These are phyloP conservation scores for Bombyx mandarina DNA, from an alignment of 1,140 invertebrate species.

Conservation along the genomic window DNA sequence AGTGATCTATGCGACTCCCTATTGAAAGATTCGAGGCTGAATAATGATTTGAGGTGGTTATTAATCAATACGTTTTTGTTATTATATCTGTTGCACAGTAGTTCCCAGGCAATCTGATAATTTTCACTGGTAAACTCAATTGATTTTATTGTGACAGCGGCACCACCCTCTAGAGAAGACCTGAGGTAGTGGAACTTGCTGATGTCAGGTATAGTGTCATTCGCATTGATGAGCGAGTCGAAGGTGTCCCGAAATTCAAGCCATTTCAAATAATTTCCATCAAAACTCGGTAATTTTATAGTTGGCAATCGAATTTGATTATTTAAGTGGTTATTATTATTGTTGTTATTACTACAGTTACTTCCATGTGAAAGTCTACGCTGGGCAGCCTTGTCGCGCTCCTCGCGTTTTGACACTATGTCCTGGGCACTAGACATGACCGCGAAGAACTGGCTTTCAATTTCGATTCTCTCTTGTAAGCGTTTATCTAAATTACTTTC, in stretches of 20 bases:
- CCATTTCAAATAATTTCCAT: slow-evolving; percentile 20
- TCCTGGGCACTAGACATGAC: too few species aligned
- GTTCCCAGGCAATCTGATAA: slow-evolving; percentile 12
- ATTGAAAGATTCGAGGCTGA: slow-evolving; percentile 9
- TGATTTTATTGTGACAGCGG: slow-evolving; percentile 9
- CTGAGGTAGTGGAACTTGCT: slow-evolving; percentile 16
- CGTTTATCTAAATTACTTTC: slow-evolving; percentile 1
- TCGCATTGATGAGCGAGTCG: slow-evolving; percentile 7
- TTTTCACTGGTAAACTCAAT: slow-evolving; percentile 15
- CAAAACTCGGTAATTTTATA: slow-evolving; percentile 14
- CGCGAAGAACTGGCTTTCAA: not conserved
- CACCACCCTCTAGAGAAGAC: slow-evolving; percentile 10
- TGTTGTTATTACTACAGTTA: not conserved
- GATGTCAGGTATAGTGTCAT: slow-evolving; percentile 7
- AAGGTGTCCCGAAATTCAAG: slow-evolving; percentile 15
- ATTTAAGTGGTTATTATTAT: not conserved
- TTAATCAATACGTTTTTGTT: slow-evolving; percentile 16
- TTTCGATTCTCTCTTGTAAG: not conserved
- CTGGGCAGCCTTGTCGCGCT: not conserved
- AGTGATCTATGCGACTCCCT: slow-evolving; percentile 12
- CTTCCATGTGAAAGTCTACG: not conserved
- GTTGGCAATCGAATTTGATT: slow-evolving; percentile 16
- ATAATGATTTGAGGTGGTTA: slow-evolving; percentile 16
- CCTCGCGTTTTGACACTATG: not conserved
- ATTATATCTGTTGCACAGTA: slow-evolving; percentile 13